Evolutionary conservation across 1,140 invertebrate genomes (phyloP).

Genomic region (Cylas formicarius): DNA sequence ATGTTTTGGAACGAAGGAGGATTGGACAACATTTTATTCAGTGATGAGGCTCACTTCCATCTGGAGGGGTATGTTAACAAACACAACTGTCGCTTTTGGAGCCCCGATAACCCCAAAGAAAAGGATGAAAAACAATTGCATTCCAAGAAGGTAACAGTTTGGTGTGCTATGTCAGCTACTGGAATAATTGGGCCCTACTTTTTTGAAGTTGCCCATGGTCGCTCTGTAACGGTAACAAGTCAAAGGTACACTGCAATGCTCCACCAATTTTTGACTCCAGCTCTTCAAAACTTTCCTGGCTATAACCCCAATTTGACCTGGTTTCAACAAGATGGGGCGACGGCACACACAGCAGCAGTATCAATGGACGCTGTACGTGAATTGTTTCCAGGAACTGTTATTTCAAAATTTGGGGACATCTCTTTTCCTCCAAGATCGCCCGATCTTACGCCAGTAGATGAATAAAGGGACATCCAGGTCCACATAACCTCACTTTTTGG

Average conservation of each 20-base stretch:
- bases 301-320: conserved; percentile 8
- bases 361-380: conserved; percentile 8
- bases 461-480: no score
- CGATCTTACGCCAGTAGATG: conserved; percentile 7
- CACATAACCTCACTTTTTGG: no score
- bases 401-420: conserved; percentile 1
- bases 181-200: conserved; percentile 10
- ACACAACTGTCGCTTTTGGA: no score
- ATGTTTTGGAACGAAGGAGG: no score
- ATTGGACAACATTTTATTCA: no score
- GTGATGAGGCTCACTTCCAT: no score
- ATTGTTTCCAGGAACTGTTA: conserved; percentile 10
- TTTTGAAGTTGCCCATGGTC: conserved; percentile 7
- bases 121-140: no score
- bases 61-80: no score
- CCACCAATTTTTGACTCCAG: conserved; percentile 6
- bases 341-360: conserved; percentile 9
- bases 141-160: no score
- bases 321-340: conserved; percentile 10
- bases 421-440: no score
- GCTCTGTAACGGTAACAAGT: conserved; percentile 8
- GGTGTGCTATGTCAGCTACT: conserved; percentile 9
- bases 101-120: no score
- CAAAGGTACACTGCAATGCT: conserved; percentile 8
- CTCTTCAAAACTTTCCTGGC: conserved; percentile 10